These are phyloP conservation scores for Eretmochelys imbricata DNA, from an alignment of 2,113 vertebrate genomes.

Conservation along the genomic window DNA sequence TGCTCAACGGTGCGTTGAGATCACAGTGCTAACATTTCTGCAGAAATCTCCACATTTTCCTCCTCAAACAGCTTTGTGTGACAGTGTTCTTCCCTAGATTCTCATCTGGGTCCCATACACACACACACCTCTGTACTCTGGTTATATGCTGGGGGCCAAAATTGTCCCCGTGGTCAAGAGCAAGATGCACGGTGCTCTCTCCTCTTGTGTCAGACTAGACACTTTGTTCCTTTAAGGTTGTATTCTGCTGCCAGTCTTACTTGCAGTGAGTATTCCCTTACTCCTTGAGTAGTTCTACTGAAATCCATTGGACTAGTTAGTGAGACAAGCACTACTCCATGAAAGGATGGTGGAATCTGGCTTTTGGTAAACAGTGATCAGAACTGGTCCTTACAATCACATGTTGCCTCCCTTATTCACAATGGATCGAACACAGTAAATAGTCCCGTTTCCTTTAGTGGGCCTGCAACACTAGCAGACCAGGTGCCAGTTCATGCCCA, in stretches of 20 bases:
- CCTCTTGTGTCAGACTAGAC: background rate
- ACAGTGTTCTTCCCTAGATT: background rate
- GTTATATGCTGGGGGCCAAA: background rate
- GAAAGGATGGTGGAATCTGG: background rate
- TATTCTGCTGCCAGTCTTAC: background rate
- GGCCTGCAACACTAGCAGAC: too few species aligned
- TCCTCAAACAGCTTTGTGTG: background rate
- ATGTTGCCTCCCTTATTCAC: background rate
- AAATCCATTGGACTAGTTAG: background rate
- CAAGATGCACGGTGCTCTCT: too few species aligned
- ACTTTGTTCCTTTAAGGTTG: background rate
- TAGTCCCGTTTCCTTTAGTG: background rate
- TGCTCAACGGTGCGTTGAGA: background rate
- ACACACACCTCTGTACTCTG: background rate
- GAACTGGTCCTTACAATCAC: background rate
- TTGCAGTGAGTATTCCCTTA: background rate
- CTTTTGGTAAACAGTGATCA: background rate
- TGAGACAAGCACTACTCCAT: background rate
- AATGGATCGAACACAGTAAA: background rate
- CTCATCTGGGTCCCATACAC: background rate
- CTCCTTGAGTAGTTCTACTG: background rate
- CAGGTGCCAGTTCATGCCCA: too few species aligned
- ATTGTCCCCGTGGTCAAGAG: too few species aligned
- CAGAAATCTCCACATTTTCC: background rate
- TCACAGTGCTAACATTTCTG: background rate